These are phyloP conservation scores for Pleuronectes platessa DNA, from an alignment of 2,113 vertebrate species.

Conservation along the genomic window DNA sequence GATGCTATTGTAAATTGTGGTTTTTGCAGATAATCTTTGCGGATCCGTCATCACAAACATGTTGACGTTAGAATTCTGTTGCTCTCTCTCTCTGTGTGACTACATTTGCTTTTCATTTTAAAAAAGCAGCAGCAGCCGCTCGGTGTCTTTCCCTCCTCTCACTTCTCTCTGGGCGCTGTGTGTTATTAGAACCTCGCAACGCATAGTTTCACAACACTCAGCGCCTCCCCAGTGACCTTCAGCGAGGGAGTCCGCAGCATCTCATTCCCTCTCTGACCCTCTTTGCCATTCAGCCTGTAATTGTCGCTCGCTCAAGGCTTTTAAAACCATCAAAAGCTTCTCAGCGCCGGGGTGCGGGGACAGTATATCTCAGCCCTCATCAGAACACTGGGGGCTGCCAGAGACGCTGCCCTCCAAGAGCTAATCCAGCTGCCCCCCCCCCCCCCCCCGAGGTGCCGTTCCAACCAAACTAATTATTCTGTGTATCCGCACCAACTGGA, in stretches of 20 bases:
- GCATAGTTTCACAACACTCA: constrained; percentile 37
- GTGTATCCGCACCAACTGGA: constrained; percentile 70
- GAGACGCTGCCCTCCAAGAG: constrained; percentile 73
- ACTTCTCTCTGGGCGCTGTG: not conserved
- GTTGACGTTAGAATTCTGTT: not conserved
- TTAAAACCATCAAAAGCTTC: constrained; percentile 72
- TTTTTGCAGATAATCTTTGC: too few relatives aligned
- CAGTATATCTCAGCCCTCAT: constrained; percentile 75
- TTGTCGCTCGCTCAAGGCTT: constrained; percentile 74
- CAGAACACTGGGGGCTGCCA: constrained; percentile 65
- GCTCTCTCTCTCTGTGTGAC: not conserved
- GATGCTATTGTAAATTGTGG: too few relatives aligned
- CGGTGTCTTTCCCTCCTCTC: not conserved
- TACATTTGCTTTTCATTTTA: not conserved
- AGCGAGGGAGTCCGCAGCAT: constrained; percentile 49
- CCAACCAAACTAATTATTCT: constrained; percentile 78
- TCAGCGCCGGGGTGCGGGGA: constrained; percentile 60
- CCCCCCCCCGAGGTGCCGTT: constrained; percentile 61
- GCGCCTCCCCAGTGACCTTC: constrained; percentile 62
- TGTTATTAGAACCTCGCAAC: constrained; percentile 34
- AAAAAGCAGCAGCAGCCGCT: not conserved
- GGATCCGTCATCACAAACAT: too few relatives aligned
- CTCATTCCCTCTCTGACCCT: constrained; percentile 70
- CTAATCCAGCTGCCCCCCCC: constrained; percentile 69
- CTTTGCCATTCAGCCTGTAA: constrained; percentile 74